Evolutionary conservation across 2,113 vertebrate species (phyloP).

Genomic region (Ammodytes dubius): DNA sequence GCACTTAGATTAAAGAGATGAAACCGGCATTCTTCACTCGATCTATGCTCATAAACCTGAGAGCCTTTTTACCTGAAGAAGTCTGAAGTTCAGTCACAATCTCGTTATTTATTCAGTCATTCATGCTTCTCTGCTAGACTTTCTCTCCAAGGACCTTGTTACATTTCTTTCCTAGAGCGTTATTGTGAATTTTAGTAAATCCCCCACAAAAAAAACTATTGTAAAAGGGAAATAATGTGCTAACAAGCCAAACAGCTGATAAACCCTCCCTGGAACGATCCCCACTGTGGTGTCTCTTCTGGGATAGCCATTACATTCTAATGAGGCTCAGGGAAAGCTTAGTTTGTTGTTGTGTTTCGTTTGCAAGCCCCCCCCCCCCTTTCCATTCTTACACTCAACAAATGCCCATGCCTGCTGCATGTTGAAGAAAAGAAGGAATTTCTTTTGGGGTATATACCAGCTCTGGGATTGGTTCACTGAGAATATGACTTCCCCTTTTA

Average conservation of each 20-base stretch:
- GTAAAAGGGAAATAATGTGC: conserved; percentile 34
- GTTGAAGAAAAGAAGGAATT: conserved; percentile 59
- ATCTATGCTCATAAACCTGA: conserved; percentile 34
- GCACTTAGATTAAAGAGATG: conserved; percentile 48
- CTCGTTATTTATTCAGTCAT: conserved; percentile 45
- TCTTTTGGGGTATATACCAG: conserved; percentile 28
- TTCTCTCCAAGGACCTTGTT: conserved; percentile 16
- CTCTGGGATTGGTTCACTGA: conserved; percentile 46
- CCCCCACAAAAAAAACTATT: conserved; percentile 3
- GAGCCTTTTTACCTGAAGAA: conserved; percentile 38
- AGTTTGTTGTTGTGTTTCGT: conserved; percentile 55
- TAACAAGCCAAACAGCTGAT: conserved; percentile 38
- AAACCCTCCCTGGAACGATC: conserved; percentile 44
- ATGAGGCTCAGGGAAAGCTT: conserved; percentile 62
- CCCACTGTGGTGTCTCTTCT: conserved; percentile 31
- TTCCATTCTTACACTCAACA: conserved; percentile 50
- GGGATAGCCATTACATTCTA: conserved; percentile 57
- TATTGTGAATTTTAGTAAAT: conserved; percentile 18
- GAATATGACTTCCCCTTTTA: conserved; percentile 43
- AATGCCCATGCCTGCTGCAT: conserved; percentile 45
- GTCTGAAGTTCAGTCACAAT: conserved; percentile 25
- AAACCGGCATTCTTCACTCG: conserved; percentile 14
- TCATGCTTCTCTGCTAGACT: background rate
- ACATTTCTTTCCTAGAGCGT: conserved; percentile 6
- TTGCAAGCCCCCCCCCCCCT: conserved; percentile 31